These are phyloP conservation scores for western clawed frog (Xenopus tropicalis) DNA, from an alignment of 2,113 vertebrate species.

Conservation along the genomic window UCB_Xtro_10.0 CM004444.2:151638001-151638500, in stretches of 20 bases:
- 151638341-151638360: too few relatives aligned
- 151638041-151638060: constrained; percentile 9
- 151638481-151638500: too few relatives aligned
- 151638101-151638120: constrained; percentile 17
- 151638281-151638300: constrained; percentile 95
- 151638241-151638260: constrained; percentile 18
- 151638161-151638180: background rate
- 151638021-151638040: background rate
- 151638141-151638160: constrained; percentile 18
- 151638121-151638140: background rate
- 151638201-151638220: too few relatives aligned
- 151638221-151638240: background rate
- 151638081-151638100: constrained; percentile 1
- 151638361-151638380: too few relatives aligned
- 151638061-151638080: background rate
- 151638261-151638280: constrained; percentile 94
- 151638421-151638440: too few relatives aligned
- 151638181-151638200: background rate
- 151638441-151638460: too few relatives aligned
- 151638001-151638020: too few relatives aligned
- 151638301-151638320: constrained; percentile 71
- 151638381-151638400: too few relatives aligned
- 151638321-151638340: background rate
- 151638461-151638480: too few relatives aligned
- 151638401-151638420: too few relatives aligned